Conservation (phyloP, 2,797 vertebrate genomes). For the Gadopsis bispinosus region DNA sequence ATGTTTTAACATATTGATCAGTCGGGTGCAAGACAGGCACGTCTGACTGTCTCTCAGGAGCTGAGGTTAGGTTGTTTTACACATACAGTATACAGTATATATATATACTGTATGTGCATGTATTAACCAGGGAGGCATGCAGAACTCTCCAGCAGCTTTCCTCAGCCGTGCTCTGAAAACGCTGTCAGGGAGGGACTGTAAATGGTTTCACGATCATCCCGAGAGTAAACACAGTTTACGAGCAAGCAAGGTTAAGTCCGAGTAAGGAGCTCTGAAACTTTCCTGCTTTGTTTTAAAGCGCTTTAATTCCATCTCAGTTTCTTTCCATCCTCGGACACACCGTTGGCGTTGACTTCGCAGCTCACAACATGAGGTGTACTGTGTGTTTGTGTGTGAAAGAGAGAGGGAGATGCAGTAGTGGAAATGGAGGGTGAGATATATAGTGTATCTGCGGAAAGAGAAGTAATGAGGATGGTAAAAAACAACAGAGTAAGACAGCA, state of each 20-base stretch:
- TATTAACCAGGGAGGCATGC: conserved; percentile 20
- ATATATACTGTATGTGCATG: background rate
- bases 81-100: conserved; percentile 13
- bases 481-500: background rate
- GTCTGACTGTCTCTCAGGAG: conserved; percentile 47
- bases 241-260: conserved; percentile 58
- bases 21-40: conserved; percentile 21
- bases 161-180: conserved; percentile 36
- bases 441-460: conserved; percentile 24
- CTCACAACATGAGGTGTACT: conserved; percentile 23
- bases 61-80: conserved; percentile 11
- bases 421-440: conserved; percentile 20
- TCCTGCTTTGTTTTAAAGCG: conserved; percentile 43
- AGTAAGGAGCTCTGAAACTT: conserved; percentile 52
- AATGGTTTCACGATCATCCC: conserved; percentile 70
- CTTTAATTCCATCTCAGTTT: conserved; percentile 47
- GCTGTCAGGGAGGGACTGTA: conserved; percentile 54
- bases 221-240: conserved; percentile 77
- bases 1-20: conserved; percentile 78
- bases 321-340: conserved; percentile 26
- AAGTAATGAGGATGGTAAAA: conserved; percentile 18
- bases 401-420: conserved; percentile 9
- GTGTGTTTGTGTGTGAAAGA: conserved; percentile 21
- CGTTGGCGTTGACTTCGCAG: conserved; percentile 35
- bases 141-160: conserved; percentile 41